Evolutionary conservation across 2,113 vertebrate species (phyloP).

Genomic region (Gnathonemus echidnorhynchus): DNA sequence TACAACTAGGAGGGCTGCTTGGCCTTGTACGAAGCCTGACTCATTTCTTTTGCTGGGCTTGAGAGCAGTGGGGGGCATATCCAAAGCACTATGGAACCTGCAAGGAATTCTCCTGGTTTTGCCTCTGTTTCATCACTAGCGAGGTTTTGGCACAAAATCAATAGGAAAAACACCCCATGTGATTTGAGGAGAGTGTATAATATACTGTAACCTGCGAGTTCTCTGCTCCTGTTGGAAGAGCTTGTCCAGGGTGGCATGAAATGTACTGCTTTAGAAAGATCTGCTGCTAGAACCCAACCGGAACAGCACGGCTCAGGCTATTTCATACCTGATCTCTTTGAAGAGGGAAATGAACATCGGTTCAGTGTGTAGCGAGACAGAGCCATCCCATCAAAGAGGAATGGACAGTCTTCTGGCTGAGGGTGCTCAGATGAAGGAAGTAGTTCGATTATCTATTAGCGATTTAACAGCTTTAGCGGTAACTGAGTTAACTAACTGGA

Average conservation of each 20-base stretch:
- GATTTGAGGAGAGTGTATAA: background rate
- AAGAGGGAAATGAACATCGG: background rate
- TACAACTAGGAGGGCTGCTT: background rate
- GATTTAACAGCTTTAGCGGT: background rate
- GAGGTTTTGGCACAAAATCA: background rate
- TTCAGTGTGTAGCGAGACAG: background rate
- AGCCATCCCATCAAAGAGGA: background rate
- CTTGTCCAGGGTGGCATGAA: background rate
- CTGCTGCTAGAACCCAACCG: background rate
- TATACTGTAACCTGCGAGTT: background rate
- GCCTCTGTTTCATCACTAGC: background rate
- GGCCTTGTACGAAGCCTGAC: background rate
- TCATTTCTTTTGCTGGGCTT: background rate
- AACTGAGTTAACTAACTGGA: background rate
- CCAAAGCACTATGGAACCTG: background rate
- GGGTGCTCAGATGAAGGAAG: background rate
- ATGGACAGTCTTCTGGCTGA: background rate
- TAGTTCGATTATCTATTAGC: background rate
- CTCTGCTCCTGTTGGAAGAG: background rate
- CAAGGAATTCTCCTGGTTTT: background rate
- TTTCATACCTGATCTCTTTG: background rate
- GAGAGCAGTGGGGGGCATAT: background rate
- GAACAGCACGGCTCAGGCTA: background rate
- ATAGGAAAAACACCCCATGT: background rate
- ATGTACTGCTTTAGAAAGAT: constrained; percentile 2